A percentile compares a stretch with the other conserved stretches of the same genome.
Conservation (phyloP, 2,888 invertebrate species). For the Pasiphila rectangulata region DNA sequence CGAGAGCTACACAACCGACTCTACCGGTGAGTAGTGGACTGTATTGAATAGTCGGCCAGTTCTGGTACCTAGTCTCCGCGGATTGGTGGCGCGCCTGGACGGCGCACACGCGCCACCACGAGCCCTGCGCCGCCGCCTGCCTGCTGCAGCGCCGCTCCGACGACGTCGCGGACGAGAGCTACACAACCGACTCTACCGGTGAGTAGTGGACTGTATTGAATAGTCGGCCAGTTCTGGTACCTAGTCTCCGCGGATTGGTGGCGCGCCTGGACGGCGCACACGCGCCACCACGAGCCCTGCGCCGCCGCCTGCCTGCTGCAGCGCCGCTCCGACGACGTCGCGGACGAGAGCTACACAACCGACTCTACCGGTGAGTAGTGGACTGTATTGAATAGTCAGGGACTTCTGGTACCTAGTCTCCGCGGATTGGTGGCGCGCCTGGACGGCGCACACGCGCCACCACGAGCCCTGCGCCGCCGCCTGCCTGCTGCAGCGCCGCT, state of each 20-base stretch:
- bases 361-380: conserved; percentile 69
- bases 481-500: too few relatives aligned
- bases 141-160: conserved; percentile 46
- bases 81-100: conserved; percentile 94
- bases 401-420: too few relatives aligned
- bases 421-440: too few relatives aligned
- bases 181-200: conserved; percentile 82
- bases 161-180: conserved; percentile 80
- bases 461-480: too few relatives aligned
- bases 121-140: conserved; percentile 73
- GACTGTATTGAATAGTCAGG: not conserved
- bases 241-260: conserved; percentile 93
- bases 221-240: conserved; percentile 64
- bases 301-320: conserved; percentile 69
- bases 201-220: conserved; percentile 1
- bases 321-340: conserved; percentile 39
- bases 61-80: conserved; percentile 86
- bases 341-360: conserved; percentile 85
- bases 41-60: not conserved
- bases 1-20: conserved; percentile 85
- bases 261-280: conserved; percentile 88
- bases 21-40: conserved; percentile 56
- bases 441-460: too few relatives aligned
- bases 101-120: conserved; percentile 81
- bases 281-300: conserved; percentile 66